Evolutionary conservation across 2,113 vertebrate genomes (phyloP), one percentile per base, ranked within the genome.

Genomic region (Aspiorhynchus laticeps): DNA sequence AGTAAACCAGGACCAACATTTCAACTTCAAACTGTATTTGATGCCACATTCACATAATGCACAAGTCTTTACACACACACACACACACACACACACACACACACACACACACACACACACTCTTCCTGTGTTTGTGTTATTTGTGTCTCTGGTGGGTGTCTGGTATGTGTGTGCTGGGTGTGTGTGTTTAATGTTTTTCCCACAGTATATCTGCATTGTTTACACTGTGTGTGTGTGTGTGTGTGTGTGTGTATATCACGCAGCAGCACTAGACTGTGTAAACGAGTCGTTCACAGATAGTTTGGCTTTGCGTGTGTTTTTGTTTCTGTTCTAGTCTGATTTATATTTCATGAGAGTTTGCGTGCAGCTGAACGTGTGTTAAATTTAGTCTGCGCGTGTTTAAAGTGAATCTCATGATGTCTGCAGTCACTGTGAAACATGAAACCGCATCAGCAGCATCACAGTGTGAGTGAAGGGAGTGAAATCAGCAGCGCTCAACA

Each of bases 31-130:
- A 48, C 46, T 48, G 3, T 48, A 48, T 48, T 48, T 48, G 46
- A 11, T 3, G 11, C 43, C 2, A 2, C 46, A 14, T 48, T 48
- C 46, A 48, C 12, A 14, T 48, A 48, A 12, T 48, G 46, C 46
- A 48, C 46, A 48, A 43, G 41, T 43, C 41, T 43, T 43, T 43
- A 38, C 63, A 31, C 8, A 19, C 33, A 31, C 33, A 10, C 36
- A 73, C 21, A 9, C 7, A 88, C n/a, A n/a, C 76, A 61, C 63
- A 88, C n/a, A n/a, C 81, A 48, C 73, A 88, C n/a, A 17, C 79
- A 48, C 73, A 88, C n/a, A 24, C 79, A 48, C 73, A 88, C 28
- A 26, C 80, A 59, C 69, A 89, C 26, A 24, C 80, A 41, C 46
- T n/a, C 28, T 79, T 79, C 77, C 77, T 81, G 56, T 43, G 59